A percentile compares a stretch with the other conserved stretches of the same genome.
Evolutionary conservation across 23 tunicate genomes (phyloP).

Genomic region (Styela clava): DNA sequence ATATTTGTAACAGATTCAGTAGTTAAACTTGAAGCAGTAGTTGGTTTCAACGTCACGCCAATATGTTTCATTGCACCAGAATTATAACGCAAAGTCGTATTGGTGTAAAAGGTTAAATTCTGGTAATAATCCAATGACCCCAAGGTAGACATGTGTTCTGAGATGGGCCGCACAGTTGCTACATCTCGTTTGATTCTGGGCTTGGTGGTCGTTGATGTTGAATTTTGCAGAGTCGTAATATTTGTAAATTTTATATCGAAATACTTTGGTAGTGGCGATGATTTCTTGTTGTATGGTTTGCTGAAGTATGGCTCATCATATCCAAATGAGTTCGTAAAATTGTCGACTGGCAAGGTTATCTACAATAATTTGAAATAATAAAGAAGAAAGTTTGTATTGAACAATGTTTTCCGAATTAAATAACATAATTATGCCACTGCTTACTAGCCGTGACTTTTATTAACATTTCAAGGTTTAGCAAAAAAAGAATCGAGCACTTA

Average conservation of each 20-base stretch:
- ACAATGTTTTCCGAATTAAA: too few species aligned
- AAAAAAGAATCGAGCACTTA: too few species aligned
- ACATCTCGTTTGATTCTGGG: neutral
- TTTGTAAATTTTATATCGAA: neutral
- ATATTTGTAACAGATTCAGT: neutral
- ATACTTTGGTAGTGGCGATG: neutral
- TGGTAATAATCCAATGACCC: neutral
- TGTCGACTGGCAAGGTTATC: neutral
- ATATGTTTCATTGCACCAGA: too few species aligned
- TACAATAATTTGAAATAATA: neutral
- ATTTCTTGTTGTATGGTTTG: neutral
- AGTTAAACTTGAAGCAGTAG: neutral
- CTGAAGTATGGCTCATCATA: neutral
- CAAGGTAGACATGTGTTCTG: neutral
- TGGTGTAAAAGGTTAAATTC: neutral
- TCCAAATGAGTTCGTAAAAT: neutral
- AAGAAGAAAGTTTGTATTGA: neutral
- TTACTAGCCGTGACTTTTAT: too few species aligned
- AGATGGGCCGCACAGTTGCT: neutral
- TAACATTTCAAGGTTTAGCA: too few species aligned
- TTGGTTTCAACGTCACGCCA: neutral
- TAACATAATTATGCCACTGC: too few species aligned
- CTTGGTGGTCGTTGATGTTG: neutral
- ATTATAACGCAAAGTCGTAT: neutral
- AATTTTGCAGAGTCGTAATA: neutral